Base-by-base conservation (phyloP, 2,113 vertebrate species). In the Trochalopteron elliotii region DNA sequence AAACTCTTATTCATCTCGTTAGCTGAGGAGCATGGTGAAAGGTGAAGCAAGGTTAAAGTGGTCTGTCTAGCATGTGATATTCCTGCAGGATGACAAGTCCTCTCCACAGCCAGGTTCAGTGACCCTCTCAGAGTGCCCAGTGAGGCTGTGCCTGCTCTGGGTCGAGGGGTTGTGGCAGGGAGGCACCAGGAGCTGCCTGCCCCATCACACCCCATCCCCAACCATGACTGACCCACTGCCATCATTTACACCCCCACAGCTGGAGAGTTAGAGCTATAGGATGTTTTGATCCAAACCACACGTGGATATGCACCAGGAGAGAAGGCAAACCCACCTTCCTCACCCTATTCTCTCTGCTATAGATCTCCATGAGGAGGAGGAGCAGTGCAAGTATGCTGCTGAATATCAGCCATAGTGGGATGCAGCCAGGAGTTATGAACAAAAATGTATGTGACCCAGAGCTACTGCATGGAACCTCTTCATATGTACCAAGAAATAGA, bases 41-140 rank as follows among this genome's bases (percentile, higher is more conserved):
- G 93, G 89, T 71, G 88, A 87, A 75, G 88, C 75, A 95, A 95
- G 88, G 96, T 94, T 83, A 84, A 86, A 88, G 79, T 35, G 71
- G 55, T 70, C 47, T 83, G 79, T 83, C 47, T 90, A 21, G 40
- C 10, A 1, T 33, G 28, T 72, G 83, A 53, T 90, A 31, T 18
- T 88, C 31, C 93, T 86, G 79, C 47, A 80, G 71, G 63, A 91
- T 77, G 85, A 93, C 82, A 83, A 56, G 86, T 74, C 39, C 7
- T 69, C 76, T 74, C 59, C 69, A 56, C 2, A 2, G 45, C 49
- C 72, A 69, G 42, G 42, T 60, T 57, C 52, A 90, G 69, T 7
- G 59, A 21, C n/a, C 1, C 1, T 20, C 30, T n/a, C 68, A 0
- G 3, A 18, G 5, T 5, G 50, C 0, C 7, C 2, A 1, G 40